Evolutionary conservation across 2,797 vertebrate genomes (phyloP).

Genomic region (Anisognathus igniventris): DNA sequence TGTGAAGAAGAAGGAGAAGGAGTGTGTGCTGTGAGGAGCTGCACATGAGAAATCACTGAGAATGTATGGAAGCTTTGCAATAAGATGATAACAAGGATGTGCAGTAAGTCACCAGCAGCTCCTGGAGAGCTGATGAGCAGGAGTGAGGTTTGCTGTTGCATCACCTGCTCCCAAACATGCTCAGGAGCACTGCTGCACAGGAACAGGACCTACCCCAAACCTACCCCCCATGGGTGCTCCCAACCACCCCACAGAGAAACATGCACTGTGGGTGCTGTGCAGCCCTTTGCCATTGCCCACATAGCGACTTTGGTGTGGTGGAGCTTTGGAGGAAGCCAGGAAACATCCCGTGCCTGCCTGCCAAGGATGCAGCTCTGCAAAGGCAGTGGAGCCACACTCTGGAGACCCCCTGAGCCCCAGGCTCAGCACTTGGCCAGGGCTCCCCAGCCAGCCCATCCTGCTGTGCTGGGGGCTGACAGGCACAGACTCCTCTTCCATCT

Average conservation of each 20-base stretch:
- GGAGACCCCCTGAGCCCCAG: accelerated
- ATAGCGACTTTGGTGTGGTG: background rate
- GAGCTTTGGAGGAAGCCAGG: background rate
- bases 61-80: too few species aligned
- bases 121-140: accelerated
- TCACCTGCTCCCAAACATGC: background rate
- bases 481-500: background rate
- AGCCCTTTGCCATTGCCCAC: background rate
- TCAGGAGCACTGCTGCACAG: background rate
- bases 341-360: background rate
- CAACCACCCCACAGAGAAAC: background rate
- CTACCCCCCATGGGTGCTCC: background rate
- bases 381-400: background rate
- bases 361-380: background rate
- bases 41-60: too few species aligned
- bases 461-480: accelerated
- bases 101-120: background rate
- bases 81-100: background rate
- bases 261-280: background rate
- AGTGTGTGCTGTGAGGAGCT: too few species aligned
- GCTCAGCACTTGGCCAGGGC: background rate
- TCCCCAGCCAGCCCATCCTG: background rate
- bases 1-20: too few species aligned
- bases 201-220: background rate
- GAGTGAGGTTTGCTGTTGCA: background rate